Evolutionary conservation across 2,797 vertebrate species (phyloP).

Genomic region (Sebastes elongatus): DNA sequence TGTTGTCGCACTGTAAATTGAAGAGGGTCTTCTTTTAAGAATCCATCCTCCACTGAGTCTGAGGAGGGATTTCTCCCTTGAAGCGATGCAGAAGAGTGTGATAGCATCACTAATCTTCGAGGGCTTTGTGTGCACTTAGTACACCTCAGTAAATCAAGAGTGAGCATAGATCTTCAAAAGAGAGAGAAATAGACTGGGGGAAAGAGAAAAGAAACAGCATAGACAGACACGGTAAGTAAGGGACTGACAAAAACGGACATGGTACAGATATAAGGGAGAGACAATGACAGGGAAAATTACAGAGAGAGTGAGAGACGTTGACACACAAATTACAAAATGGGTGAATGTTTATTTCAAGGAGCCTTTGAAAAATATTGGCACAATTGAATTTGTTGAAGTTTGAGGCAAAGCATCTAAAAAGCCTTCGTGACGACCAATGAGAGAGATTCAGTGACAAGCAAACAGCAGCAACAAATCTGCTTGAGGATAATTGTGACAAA

Average conservation of each 20-base stretch:
- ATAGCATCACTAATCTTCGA: constrained; percentile 61
- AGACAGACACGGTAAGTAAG: constrained; percentile 2
- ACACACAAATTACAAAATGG: constrained; percentile 15
- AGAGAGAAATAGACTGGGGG: constrained; percentile 31
- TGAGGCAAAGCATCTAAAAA: neutral
- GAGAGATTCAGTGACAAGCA: neutral
- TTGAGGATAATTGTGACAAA: neutral
- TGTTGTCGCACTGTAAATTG: neutral
- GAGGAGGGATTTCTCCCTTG: constrained; percentile 43
- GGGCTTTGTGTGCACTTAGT: constrained; percentile 62
- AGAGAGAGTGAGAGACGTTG: neutral
- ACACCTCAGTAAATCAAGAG: constrained; percentile 58
- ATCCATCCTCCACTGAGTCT: constrained; percentile 1
- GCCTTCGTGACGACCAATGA: neutral
- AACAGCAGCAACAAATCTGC: neutral
- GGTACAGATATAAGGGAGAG: neutral
- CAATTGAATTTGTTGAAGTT: neutral
- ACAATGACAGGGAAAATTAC: constrained; percentile 9
- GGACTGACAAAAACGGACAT: constrained; percentile 6
- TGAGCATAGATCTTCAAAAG: constrained; percentile 49
- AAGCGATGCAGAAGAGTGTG: constrained; percentile 44
- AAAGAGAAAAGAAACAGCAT: constrained; percentile 8
- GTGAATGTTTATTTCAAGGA: constrained; percentile 15
- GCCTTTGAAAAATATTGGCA: constrained; percentile 10
- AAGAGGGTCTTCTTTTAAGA: constrained; percentile 24